Percentiles rank a stretch among this genome's conserved stretches.
phyloP scores from a whole-genome alignment of 2,797 vertebrate genomes.

The Hydrolagus colliei region DNA sequence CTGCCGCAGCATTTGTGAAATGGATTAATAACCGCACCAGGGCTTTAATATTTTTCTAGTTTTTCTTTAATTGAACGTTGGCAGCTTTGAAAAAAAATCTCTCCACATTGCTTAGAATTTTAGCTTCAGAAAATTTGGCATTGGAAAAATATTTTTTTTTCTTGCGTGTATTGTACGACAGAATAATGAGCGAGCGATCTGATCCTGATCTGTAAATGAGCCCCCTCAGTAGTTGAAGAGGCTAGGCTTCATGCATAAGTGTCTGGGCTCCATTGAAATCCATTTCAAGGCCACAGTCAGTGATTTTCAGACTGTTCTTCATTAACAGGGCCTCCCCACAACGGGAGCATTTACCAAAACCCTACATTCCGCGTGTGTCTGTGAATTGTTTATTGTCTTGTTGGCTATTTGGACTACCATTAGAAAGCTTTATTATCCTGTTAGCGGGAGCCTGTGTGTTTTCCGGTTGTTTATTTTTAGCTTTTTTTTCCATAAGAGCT shows the following conservation, averaged over 20 bases:
- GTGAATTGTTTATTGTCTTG: conserved; percentile 11
- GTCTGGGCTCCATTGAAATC: not conserved
- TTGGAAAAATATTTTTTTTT: not conserved
- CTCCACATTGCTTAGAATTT: not conserved
- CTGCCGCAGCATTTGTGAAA: not conserved
- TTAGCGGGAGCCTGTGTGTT: not conserved
- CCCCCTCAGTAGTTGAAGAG: not conserved
- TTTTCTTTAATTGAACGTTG: not conserved
- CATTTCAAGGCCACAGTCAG: conserved; percentile 16
- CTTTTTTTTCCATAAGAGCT: not conserved
- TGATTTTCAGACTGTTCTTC: not conserved
- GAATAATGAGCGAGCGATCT: not conserved
- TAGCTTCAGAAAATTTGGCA: not conserved
- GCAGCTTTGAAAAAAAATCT: not conserved
- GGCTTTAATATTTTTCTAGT: not conserved
- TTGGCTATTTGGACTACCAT: not conserved
- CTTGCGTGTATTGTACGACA: not conserved
- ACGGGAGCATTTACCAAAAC: not conserved
- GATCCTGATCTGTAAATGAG: not conserved
- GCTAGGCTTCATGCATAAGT: not conserved
- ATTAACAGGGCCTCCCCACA: conserved; percentile 21
- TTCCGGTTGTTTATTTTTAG: not conserved
- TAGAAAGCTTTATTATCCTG: not conserved
- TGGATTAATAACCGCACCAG: not conserved
- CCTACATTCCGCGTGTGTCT: not conserved